phyloP scores from a whole-genome alignment of 2,113 vertebrate species.

The Electrona antarctica region DNA sequence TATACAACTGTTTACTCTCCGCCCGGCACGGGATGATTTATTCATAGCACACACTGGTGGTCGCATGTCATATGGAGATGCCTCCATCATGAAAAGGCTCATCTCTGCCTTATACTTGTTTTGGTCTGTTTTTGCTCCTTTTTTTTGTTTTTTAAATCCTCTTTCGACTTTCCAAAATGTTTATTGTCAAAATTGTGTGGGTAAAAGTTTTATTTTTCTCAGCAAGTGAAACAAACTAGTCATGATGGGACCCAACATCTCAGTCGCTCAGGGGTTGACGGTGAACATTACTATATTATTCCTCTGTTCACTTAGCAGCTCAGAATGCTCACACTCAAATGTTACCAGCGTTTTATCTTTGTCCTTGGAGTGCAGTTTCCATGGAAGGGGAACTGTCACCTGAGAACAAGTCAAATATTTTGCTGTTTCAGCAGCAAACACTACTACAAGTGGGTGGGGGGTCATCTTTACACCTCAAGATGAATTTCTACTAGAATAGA shows the following conservation, averaged over 20 bases:
- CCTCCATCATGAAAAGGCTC: conserved; percentile 70
- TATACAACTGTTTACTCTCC: conserved; percentile 73
- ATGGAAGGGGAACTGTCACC: conserved; percentile 38
- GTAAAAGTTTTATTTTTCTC: conserved; percentile 44
- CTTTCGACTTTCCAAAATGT: conserved; percentile 47
- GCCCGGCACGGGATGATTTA: conserved; percentile 74
- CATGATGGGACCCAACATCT: conserved; percentile 44
- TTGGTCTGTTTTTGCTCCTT: neutral
- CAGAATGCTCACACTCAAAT: conserved; percentile 18
- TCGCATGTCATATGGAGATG: conserved; percentile 71
- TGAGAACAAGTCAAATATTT: conserved; percentile 18
- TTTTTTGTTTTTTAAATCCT: conserved; percentile 31
- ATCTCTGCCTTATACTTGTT: conserved; percentile 47
- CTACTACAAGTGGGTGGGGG: neutral
- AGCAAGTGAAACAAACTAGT: conserved; percentile 41
- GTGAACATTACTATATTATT: conserved; percentile 50
- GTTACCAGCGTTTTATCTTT: conserved; percentile 18
- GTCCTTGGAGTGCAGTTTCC: conserved; percentile 8
- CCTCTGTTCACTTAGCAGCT: conserved; percentile 31
- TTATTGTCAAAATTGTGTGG: conserved; percentile 47
- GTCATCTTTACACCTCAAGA: neutral
- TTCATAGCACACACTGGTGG: conserved; percentile 74
- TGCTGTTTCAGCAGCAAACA: conserved; percentile 40
- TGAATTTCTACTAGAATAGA: neutral
- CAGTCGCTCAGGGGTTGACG: conserved; percentile 42